Conservation (phyloP, 1,140 invertebrate genomes). For the Chrysoperla carnea region DNA sequence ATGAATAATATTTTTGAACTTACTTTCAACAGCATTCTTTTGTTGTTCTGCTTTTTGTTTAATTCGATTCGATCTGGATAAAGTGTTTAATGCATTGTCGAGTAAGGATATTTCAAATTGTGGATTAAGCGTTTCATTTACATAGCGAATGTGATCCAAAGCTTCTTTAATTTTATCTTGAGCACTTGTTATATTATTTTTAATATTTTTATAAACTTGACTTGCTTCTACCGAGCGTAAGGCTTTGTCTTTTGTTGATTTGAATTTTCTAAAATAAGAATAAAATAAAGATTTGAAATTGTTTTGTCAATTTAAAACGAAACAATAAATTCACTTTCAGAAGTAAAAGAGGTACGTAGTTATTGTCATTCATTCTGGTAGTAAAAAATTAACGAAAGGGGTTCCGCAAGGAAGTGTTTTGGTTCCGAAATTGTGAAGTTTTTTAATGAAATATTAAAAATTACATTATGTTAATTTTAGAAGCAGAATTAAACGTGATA, state of each 20-base stretch:
- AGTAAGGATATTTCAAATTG: conserved; percentile 25
- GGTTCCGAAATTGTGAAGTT: no score
- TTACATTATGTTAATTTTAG: no score
- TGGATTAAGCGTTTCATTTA: conserved; percentile 29
- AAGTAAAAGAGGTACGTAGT: no score
- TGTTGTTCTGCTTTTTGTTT: background rate
- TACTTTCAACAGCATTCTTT: background rate
- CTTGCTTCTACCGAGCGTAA: conserved; percentile 58
- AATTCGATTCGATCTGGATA: background rate
- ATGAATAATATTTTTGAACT: background rate
- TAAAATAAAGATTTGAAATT: no score
- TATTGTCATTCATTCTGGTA: no score
- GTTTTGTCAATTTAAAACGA: no score
- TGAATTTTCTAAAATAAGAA: conserved; percentile 37
- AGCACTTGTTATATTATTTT: conserved; percentile 42
- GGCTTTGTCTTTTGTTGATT: conserved; percentile 43
- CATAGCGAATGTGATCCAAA: conserved; percentile 12
- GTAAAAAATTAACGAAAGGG: no score
- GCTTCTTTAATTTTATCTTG: conserved; percentile 45
- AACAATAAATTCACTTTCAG: no score
- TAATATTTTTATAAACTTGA: conserved; percentile 64
- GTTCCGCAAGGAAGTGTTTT: no score
- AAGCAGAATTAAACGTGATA: no score
- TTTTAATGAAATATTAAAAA: no score
- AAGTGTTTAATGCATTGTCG: conserved; percentile 17